phyloP scores from a whole-genome alignment of 2,113 vertebrate species.

The Copsychus sechellarum region DNA sequence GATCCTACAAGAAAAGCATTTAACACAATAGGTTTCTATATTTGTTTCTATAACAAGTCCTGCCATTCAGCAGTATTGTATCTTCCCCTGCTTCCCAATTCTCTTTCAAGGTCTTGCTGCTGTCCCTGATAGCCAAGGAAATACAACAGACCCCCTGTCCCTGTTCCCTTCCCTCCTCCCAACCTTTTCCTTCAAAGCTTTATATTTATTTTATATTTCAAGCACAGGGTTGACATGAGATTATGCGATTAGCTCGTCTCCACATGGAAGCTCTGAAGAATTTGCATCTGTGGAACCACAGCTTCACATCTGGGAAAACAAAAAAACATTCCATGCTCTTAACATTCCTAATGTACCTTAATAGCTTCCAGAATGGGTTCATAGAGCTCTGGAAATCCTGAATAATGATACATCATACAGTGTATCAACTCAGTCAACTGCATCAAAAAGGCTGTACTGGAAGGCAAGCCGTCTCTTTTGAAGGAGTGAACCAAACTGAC shows the following conservation, averaged over 20 bases:
- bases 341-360: conserved; percentile 79
- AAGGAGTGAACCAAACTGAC: conserved; percentile 86
- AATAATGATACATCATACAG: conserved; percentile 99
- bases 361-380: conserved; percentile 92
- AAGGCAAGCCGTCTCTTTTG: conserved; percentile 85
- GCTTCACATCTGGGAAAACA: neutral
- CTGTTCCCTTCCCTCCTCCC: neutral
- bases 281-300: neutral
- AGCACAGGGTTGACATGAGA: neutral
- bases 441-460: conserved; percentile 87
- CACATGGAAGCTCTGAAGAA: neutral
- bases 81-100: neutral
- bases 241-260: neutral
- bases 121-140: neutral
- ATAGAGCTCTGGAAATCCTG: conserved; percentile 97
- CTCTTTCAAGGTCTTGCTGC: neutral
- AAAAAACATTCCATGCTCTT: neutral
- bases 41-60: neutral
- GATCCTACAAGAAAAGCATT: conserved; percentile 77
- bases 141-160: neutral
- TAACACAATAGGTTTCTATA: neutral
- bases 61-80: neutral
- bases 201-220: neutral
- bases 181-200: neutral
- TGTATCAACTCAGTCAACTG: conserved; percentile 91